Base-by-base conservation (phyloP, 2,888 invertebrate species). In the Cenopis cana region DNA sequence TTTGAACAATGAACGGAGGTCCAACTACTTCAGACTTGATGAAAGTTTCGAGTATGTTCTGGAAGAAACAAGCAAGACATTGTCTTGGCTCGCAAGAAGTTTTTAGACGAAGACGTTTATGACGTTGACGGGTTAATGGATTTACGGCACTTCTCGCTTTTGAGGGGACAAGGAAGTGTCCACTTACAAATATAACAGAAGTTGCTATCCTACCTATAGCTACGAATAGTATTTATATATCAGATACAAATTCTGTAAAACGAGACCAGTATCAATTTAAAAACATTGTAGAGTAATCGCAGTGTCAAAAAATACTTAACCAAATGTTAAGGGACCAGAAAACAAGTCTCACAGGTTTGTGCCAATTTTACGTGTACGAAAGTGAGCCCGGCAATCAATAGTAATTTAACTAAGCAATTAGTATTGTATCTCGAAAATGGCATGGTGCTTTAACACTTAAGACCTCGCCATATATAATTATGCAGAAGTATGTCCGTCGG, bases 1-100 rank as follows among this genome's bases (percentile, higher is more conserved):
- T 82, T 78, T 79, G 78, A 81, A 89, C 86, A 87, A 88, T 85
- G 85, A 83, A 82, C 80, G 81, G 76, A 75, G 75, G 79, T 77
- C 76, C 77, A 81, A 83, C 84, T 82, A 83, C 85, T 85, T 78
- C 76, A 84, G 82, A 81, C 81, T 78, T 82, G 81, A 86, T 86
- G 85, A 85, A 85, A 86, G 77, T 85, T 86, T 85, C 76, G 82
- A 80, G 78, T 66, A 60, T 71, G 74, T 73, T 76, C 72, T 68
- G 49, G 59, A 72, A 74, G 75, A 74, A 77, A 74, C 74, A 72
- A 74, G 70, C 74, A 72, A 74, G 70, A 77, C 81, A 75, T 79
- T 74, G 71, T 67, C 29, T 60, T 11, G 38, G 9, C 29, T 46
- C 33, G 18, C 10, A 14, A 60, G 20, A 65, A 18, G 59, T 17